Base-by-base conservation (phyloP, 2,113 vertebrate species). In the Blennius ocellaris region DNA sequence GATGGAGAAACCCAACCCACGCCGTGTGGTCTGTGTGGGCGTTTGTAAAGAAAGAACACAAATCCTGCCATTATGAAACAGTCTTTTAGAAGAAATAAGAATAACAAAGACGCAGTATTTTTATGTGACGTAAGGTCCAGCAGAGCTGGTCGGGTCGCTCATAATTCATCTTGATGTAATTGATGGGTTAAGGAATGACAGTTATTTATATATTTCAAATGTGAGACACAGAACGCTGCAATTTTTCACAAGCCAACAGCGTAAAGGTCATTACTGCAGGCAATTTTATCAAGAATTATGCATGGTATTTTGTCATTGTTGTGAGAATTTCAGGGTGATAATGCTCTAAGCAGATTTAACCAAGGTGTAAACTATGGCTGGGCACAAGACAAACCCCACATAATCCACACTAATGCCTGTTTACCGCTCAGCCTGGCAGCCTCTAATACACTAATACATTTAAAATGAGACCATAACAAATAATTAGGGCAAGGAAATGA, bases 401-500 rank as follows among this genome's bases (percentile, higher is more conserved):
- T 90, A 86, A 90, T 88, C 82, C 75, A 14, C 21, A 11, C 67
- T 84, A 87, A 87, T 78, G 65, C 78, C 72, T 81, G 63, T 86
- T 88, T 80, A 84, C 78, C 64, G 76, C 60, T 78, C 63, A 68
- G 73, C 71, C 77, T 64, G 78, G 40, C 61, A 76, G 70, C 53
- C 43, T 81, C 83, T 80, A 78, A 77, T 71, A 66, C 38, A 43
- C 75, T 87, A 81, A 85, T 81, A 65, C 64, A 76, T 82, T 79
- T 69, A 54, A 85, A 90, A 87, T 83, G 69, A 65, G 58, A 82
- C 73, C 56, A 72, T 72, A 77, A 75, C 74, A 91, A 90, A 87
- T 84, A 86, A 89, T 91, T 81, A 88, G 66, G n/a, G 16, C 5
- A 14, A 57, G 76, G 76, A 87, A 89, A 83, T 74, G 21, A 80